Percentiles rank a stretch among this genome's conserved stretches.
Conservation (phyloP, 2,113 vertebrate genomes). For the Pelecanoides urinatrix region DNA sequence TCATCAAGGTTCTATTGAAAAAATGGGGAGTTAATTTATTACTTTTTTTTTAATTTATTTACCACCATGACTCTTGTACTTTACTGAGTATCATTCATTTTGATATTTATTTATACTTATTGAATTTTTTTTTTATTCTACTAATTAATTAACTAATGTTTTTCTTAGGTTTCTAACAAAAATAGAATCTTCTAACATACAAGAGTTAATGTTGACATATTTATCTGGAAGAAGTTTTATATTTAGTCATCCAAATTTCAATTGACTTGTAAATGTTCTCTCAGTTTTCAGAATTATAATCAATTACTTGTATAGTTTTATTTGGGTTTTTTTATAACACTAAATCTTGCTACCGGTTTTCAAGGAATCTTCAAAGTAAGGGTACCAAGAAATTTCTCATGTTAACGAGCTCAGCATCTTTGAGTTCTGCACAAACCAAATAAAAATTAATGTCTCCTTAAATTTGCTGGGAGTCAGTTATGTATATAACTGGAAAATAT, state of each 20-base stretch:
- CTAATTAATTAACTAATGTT: not conserved
- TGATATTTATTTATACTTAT: not conserved
- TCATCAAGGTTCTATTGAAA: not conserved
- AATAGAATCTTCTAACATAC: not conserved
- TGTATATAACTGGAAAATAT: not conserved
- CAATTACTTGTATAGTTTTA: not conserved
- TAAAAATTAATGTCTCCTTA: not conserved
- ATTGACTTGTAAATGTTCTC: not conserved
- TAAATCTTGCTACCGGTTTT: not conserved
- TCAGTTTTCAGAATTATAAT: not conserved
- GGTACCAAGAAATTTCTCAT: not conserved
- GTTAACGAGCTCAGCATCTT: not conserved
- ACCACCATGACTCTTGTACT: not conserved
- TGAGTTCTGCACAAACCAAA: not conserved
- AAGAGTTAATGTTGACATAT: not conserved
- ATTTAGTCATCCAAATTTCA: not conserved
- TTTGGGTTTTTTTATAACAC: not conserved
- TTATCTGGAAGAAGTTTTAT: not conserved
- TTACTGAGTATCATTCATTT: not conserved
- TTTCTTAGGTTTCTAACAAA: not conserved
- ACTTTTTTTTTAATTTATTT: not conserved
- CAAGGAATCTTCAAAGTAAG: not conserved
- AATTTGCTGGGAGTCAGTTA: not conserved
- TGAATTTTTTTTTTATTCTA: not conserved
- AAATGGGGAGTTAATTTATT: not conserved